Evolutionary conservation across 2,888 invertebrate genomes (phyloP), one percentile per base, ranked within the genome.

Genomic region (Rhodophaea formosa): DNA sequence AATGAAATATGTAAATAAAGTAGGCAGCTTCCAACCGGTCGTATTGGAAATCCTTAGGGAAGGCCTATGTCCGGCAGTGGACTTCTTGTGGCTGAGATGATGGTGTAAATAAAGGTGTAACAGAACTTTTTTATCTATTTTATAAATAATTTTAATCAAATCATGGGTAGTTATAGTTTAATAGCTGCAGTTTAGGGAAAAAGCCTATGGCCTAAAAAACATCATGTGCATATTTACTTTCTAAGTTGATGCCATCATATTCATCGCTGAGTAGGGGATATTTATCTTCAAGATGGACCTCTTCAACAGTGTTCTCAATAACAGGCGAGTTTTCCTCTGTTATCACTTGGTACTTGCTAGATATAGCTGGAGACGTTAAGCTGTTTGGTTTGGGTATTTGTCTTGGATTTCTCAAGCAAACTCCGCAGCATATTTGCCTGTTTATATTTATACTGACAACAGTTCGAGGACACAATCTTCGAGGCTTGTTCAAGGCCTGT

Each of bases 301-400:
- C 95, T 69, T 96, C 96, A 56, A 93, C 93, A 16, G 96, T 93
- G 77, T 97, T 95, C 64, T 95, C 93, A 68, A 97, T 95, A 62
- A 95, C 82, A 12, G 92, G 84, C 0, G 95, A 88, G 77, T 96
- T 95, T 65, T 93, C 92, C 70, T 96, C 96, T 16, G 92, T 92
- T 79, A 96, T 96, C 62, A 94, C 80, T 85, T 94, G 93, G 75
- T 94, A 96, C 85, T 94, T 95, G 67, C 83, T 82, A 57, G 91
- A 79, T 63, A 94, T 84, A 39, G 88, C 91, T 46, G 91, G 87
- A 14, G 92, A 81, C 46, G 91, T 72, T 57, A 71, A 66, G 59
- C 61, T 80, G 67, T 83, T 82, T 77, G 80, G 59, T 66, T 86
- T 88, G 47, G 81, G 69, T 70, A 75, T 83, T 64, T 82, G 74